Conservation (phyloP, 2,888 invertebrate genomes). For the Tuta absoluta region DNA sequence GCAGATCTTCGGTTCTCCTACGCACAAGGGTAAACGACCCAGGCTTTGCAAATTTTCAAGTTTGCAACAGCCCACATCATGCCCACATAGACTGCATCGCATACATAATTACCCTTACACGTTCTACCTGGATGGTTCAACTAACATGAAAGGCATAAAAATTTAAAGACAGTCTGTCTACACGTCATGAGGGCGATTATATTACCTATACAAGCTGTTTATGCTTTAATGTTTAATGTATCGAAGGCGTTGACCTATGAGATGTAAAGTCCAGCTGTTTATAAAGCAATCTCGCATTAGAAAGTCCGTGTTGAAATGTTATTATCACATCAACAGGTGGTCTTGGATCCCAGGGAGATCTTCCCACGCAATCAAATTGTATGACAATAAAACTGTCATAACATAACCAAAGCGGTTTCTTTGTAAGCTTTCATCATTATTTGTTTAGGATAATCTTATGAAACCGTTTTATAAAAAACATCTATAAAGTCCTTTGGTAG, state of each 20-base stretch:
- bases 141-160: conserved; percentile 11
- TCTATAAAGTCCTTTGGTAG: not conserved
- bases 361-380: conserved; percentile 41
- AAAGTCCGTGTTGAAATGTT: conserved; percentile 45
- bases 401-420: conserved; percentile 24
- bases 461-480: not conserved
- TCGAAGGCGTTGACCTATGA: conserved; percentile 13
- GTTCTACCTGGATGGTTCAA: conserved; percentile 14
- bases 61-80: conserved; percentile 56
- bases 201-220: conserved; percentile 17
- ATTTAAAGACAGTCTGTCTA: conserved; percentile 7
- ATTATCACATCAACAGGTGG: conserved; percentile 44
- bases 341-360: conserved; percentile 30
- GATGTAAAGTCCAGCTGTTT: conserved; percentile 11
- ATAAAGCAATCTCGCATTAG: conserved; percentile 43
- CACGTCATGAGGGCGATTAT: conserved; percentile 13
- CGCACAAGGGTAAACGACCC: conserved; percentile 55
- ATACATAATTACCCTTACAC: conserved; percentile 29
- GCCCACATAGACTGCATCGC: not conserved
- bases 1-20: conserved; percentile 45
- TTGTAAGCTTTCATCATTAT: not conserved
- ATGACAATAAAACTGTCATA: conserved; percentile 34
- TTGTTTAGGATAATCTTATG: conserved; percentile 1
- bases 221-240: conserved; percentile 7
- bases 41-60: conserved; percentile 51